A percentile compares a stretch with the other conserved stretches of the same genome.
Evolutionary conservation across 2,888 invertebrate species (phyloP).

Genomic region (Pollenia angustigena): DNA sequence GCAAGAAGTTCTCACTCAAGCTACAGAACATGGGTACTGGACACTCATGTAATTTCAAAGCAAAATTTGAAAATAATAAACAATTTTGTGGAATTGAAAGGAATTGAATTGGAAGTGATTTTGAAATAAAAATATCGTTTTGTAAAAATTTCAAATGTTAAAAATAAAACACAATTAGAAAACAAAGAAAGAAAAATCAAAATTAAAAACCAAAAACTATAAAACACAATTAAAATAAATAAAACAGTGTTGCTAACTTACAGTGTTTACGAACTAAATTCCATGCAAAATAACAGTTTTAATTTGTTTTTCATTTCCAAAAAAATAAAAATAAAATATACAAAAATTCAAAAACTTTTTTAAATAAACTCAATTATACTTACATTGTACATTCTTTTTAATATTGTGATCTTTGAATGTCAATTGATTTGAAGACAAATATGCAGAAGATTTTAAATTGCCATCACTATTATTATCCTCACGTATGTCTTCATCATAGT

Average conservation of each 20-base stretch:
- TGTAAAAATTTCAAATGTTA: no score
- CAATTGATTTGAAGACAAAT: constrained; percentile 55
- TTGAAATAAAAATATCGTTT: no score
- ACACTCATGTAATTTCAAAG: no score
- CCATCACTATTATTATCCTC: constrained; percentile 61
- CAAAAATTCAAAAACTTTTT: neutral
- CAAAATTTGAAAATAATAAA: no score
- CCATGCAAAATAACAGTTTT: constrained; percentile 60
- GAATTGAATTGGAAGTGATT: no score
- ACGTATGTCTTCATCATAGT: constrained; percentile 71
- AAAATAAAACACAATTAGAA: no score
- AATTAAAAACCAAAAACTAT: constrained; percentile 11
- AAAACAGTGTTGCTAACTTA: constrained; percentile 76
- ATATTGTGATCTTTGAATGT: constrained; percentile 79
- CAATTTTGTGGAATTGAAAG: no score
- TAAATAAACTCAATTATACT: constrained; percentile 73
- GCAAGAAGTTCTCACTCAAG: no score
- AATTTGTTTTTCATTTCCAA: constrained; percentile 30
- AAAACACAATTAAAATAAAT: neutral
- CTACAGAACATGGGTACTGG: no score
- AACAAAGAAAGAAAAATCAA: neutral
- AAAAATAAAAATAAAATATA: constrained; percentile 39
- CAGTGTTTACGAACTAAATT: constrained; percentile 79
- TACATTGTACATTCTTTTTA: constrained; percentile 83
- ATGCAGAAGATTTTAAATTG: constrained; percentile 51